phyloP scores from a whole-genome alignment of 1,140 invertebrate genomes.

The Sitophilus oryzae region DNA sequence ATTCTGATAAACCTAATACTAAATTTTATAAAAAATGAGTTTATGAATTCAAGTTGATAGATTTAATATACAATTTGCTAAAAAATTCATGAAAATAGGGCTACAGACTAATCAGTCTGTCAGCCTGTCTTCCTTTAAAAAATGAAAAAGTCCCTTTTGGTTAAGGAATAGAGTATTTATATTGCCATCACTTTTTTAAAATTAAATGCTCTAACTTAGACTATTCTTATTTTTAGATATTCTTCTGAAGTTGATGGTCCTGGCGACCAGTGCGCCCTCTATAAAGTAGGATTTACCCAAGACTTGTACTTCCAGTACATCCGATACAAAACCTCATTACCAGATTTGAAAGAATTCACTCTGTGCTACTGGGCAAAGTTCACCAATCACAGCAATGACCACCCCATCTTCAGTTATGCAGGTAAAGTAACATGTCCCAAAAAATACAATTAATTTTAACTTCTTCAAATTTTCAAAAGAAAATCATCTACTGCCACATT shows the following conservation, averaged over 20 bases:
- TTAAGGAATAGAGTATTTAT: too few relatives aligned
- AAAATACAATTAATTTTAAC: neutral
- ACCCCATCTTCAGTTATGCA: conserved; percentile 75
- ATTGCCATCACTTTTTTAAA: too few relatives aligned
- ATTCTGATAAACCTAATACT: too few relatives aligned
- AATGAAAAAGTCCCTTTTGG: too few relatives aligned
- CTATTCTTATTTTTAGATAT: conserved; percentile 19
- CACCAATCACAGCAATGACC: conserved; percentile 70
- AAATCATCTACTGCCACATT: too few relatives aligned
- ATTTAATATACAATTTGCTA: too few relatives aligned
- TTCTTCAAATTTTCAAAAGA: neutral
- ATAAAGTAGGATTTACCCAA: conserved; percentile 61
- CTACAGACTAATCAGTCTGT: too few relatives aligned
- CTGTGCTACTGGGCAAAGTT: conserved; percentile 76
- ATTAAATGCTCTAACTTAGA: too few relatives aligned
- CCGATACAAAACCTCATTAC: conserved; percentile 62
- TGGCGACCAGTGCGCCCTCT: conserved; percentile 52
- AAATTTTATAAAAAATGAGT: too few relatives aligned
- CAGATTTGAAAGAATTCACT: conserved; percentile 73
- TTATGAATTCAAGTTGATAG: too few relatives aligned
- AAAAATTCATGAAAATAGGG: too few relatives aligned
- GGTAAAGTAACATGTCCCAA: conserved; percentile 44
- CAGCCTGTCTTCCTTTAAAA: too few relatives aligned
- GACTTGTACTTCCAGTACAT: conserved; percentile 64
- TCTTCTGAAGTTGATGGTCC: conserved; percentile 8